These are phyloP conservation scores for Platypus cylindrus DNA, from an alignment of 2,888 invertebrate species.

Conservation along the genomic window DNA sequence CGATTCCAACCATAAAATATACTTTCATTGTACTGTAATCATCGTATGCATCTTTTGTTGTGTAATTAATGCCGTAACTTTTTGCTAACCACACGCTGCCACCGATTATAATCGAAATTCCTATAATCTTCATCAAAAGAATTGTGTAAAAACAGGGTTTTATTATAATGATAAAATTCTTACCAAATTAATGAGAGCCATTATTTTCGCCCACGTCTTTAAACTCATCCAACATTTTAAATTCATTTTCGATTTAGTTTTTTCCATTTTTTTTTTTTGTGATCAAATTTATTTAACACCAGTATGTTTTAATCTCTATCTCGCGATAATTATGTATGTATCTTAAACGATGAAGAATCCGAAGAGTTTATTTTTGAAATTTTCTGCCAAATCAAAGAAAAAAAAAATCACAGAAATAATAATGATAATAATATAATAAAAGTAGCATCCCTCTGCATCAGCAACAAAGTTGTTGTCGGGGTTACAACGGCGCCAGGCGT, in stretches of 20 bases:
- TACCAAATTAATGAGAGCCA: conserved; percentile 14
- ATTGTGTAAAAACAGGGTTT: not conserved
- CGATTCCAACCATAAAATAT: conserved; percentile 10
- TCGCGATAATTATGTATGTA: too few species aligned
- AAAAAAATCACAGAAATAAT: too few species aligned
- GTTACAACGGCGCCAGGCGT: conserved; percentile 11
- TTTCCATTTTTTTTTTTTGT: too few species aligned
- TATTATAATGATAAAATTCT: conserved; percentile 4
- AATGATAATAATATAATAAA: too few species aligned
- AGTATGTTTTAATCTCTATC: too few species aligned
- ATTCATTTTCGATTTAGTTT: conserved; percentile 3
- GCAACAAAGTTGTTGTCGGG: conserved; percentile 1
- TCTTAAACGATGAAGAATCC: too few species aligned
- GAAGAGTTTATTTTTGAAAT: too few species aligned
- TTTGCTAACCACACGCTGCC: conserved; percentile 11
- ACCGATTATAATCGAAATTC: conserved; percentile 10
- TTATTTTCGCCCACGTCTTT: conserved; percentile 13
- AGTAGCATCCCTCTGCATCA: too few species aligned
- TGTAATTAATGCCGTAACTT: too few species aligned
- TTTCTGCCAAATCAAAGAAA: too few species aligned
- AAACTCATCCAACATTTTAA: conserved; percentile 7
- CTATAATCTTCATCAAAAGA: conserved; percentile 6
- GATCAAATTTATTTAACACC: too few species aligned
- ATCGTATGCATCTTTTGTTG: too few species aligned
- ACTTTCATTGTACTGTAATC: conserved; percentile 5